phyloP scores from a whole-genome alignment of 1,140 invertebrate genomes.

The Diabrotica virgifera region DNA sequence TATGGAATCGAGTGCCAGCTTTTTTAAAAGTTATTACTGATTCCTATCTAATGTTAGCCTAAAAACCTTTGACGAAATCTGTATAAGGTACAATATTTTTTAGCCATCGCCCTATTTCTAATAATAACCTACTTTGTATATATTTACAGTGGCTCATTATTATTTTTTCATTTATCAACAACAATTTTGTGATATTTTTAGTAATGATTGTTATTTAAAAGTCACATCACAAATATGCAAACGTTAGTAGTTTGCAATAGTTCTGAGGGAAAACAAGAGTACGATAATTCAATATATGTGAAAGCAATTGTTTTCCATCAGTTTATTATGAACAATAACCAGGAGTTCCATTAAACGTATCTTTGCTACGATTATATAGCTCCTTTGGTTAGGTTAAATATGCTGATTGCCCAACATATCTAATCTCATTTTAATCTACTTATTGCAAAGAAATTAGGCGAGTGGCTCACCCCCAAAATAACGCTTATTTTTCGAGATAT shows the following conservation, averaged over 20 bases:
- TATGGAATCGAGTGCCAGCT: too few species aligned
- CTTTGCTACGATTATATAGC: not conserved
- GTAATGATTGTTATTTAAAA: constrained; percentile 49
- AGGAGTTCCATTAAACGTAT: constrained; percentile 12
- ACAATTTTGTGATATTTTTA: constrained; percentile 52
- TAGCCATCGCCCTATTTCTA: constrained; percentile 26
- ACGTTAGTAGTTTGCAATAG: constrained; percentile 39
- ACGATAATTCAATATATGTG: constrained; percentile 11
- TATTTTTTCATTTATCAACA: constrained; percentile 49
- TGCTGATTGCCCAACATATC: not conserved
- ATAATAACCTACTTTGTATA: constrained; percentile 34
- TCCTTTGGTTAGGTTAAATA: constrained; percentile 6
- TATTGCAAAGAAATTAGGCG: not conserved
- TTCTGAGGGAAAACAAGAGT: constrained; percentile 35
- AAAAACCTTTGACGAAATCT: not conserved
- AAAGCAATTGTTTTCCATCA: constrained; percentile 34
- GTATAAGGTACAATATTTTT: constrained; percentile 12
- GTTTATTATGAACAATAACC: constrained; percentile 35
- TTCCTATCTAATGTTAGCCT: too few species aligned
- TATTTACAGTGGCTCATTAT: constrained; percentile 44
- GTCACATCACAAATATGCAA: constrained; percentile 45
- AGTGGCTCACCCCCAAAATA: too few species aligned
- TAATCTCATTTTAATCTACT: not conserved
- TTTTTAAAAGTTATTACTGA: too few species aligned
- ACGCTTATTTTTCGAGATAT: too few species aligned